A percentile compares a stretch with the other conserved stretches of the same genome.
Evolutionary conservation across 2,113 vertebrate species (phyloP).

Genomic region (Origma solitaria): DNA sequence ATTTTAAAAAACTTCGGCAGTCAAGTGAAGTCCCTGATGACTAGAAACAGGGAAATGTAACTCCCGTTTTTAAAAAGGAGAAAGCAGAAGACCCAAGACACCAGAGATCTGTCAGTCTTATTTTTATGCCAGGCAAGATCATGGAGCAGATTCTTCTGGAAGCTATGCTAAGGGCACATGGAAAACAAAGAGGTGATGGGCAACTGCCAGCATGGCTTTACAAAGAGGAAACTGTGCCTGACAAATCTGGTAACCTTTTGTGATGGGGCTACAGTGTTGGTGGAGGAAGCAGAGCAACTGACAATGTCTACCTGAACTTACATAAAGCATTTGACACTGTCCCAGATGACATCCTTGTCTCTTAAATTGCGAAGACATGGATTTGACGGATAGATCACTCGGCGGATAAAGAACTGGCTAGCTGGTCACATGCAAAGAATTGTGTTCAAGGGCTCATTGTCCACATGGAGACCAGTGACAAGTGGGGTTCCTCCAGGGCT

Average conservation of each 20-base stretch:
- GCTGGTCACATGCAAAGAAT: not conserved
- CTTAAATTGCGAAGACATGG: not conserved
- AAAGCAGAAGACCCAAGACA: not conserved
- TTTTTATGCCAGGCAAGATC: not conserved
- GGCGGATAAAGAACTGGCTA: not conserved
- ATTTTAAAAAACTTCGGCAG: not conserved
- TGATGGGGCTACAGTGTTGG: not conserved
- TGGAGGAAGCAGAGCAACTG: too few species aligned
- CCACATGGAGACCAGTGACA: not conserved
- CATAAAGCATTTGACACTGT: not conserved
- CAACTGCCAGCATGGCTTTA: not conserved
- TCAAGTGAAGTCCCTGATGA: not conserved
- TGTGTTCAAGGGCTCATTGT: not conserved
- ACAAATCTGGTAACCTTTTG: not conserved
- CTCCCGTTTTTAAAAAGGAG: not conserved
- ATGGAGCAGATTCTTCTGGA: not conserved
- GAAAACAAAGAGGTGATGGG: not conserved
- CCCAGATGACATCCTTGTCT: not conserved
- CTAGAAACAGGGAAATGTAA: not conserved
- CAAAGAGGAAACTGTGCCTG: not conserved
- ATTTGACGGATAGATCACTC: too few species aligned
- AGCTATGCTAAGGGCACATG: not conserved
- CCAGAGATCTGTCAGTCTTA: not conserved
- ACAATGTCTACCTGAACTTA: too few species aligned
- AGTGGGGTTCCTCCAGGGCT: not conserved